Conservation (phyloP, 2,113 vertebrate genomes). For the Peromyscus californicus region DNA sequence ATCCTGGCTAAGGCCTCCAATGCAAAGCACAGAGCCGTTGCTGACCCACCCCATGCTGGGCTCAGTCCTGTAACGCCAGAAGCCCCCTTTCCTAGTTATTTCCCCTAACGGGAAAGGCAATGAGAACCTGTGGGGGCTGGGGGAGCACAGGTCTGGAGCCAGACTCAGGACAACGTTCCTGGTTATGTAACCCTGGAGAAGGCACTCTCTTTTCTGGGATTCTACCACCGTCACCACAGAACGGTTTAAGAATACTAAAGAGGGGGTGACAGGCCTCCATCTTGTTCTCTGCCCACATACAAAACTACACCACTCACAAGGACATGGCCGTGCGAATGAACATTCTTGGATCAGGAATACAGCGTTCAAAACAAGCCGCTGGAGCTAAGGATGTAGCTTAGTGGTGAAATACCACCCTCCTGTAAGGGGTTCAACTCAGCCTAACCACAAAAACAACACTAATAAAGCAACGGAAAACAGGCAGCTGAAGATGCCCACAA, state of each 20-base stretch:
- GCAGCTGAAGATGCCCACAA: not conserved
- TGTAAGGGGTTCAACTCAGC: not conserved
- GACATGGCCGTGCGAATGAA: not conserved
- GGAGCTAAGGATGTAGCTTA: not conserved
- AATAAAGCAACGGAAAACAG: not conserved
- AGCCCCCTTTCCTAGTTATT: not conserved
- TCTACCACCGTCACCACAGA: not conserved
- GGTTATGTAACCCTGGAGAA: not conserved
- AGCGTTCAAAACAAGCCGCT: not conserved
- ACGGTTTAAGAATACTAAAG: not conserved
- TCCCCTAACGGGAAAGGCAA: not conserved
- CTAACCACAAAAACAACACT: not conserved
- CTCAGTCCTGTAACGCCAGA: not conserved
- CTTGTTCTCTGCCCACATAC: not conserved
- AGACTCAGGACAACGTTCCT: not conserved
- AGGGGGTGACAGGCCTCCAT: not conserved
- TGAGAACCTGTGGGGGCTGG: not conserved
- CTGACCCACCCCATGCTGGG: not conserved
- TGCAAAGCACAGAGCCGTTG: not conserved
- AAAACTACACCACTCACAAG: not conserved
- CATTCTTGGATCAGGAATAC: not conserved
- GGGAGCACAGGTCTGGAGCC: not conserved
- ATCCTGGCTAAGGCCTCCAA: not conserved
- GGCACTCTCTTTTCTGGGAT: not conserved
- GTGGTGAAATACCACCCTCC: not conserved